Evolutionary conservation across 2,113 vertebrate species (phyloP).

Genomic region (Lepus timidus): DNA sequence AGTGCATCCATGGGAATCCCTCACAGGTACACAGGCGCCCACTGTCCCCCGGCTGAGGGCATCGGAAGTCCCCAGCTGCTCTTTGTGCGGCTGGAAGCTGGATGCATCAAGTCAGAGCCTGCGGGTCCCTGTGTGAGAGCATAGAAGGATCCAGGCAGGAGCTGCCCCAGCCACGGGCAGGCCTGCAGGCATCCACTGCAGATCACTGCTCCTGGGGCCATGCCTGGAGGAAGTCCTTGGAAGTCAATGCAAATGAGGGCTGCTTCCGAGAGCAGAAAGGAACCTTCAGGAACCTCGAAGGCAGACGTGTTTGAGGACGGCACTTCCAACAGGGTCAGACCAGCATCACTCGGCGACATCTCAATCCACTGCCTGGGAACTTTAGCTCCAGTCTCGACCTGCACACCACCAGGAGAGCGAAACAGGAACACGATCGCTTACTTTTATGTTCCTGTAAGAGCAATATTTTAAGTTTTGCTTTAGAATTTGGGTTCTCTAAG

Average conservation of each 20-base stretch:
- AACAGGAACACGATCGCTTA: neutral
- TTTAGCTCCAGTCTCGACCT: accelerated
- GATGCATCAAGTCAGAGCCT: neutral
- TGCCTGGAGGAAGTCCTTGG: conserved; percentile 56
- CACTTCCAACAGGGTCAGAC: accelerated
- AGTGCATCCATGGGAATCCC: neutral
- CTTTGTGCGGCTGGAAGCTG: neutral
- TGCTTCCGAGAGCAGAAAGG: conserved; percentile 4
- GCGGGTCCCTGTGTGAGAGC: neutral
- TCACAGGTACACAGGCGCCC: neutral
- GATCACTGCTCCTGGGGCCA: conserved; percentile 8
- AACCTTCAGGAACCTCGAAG: neutral
- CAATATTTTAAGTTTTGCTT: neutral
- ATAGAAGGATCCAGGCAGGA: neutral
- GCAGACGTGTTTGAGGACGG: neutral
- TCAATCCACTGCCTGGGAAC: accelerated
- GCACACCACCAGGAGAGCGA: accelerated
- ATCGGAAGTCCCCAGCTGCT: conserved; percentile 4
- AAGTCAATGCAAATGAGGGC: conserved; percentile 59
- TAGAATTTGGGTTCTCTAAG: neutral
- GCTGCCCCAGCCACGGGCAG: neutral
- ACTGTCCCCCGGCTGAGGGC: too few relatives aligned
- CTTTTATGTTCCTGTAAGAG: neutral
- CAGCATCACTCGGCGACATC: accelerated
- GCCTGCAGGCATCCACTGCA: neutral